Evolutionary conservation across 1,140 invertebrate genomes (phyloP).

Genomic region (Diabrotica virgifera): DNA sequence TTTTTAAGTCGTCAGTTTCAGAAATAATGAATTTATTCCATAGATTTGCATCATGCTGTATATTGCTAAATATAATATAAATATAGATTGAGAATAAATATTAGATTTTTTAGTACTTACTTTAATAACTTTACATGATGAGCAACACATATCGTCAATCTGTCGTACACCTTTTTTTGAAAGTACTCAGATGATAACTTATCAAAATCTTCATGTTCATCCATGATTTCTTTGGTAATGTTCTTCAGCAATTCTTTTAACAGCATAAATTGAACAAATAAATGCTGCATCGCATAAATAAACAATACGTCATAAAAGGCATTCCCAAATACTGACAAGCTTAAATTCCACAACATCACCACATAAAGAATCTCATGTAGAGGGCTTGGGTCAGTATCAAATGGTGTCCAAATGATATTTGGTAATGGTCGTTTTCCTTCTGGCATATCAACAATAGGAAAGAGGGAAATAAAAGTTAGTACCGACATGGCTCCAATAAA

Average conservation of each 20-base stretch:
- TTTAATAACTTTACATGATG: conserved; percentile 14
- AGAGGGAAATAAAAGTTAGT: conserved; percentile 7
- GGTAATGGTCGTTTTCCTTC: conserved; percentile 19
- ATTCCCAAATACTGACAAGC: conserved; percentile 13
- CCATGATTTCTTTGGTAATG: conserved; percentile 8
- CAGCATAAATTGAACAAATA: conserved; percentile 15
- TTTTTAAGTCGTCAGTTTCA: too few species aligned
- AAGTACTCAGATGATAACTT: conserved; percentile 17
- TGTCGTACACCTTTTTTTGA: conserved; percentile 1
- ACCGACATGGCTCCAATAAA: background rate
- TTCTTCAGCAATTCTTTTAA: conserved; percentile 19
- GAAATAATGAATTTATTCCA: too few species aligned
- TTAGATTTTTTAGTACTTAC: background rate
- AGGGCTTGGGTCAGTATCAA: conserved; percentile 14
- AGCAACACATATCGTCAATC: conserved; percentile 7
- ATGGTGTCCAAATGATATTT: conserved; percentile 7
- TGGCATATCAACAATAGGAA: conserved; percentile 10
- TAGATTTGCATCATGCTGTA: too few species aligned
- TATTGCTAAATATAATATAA: too few species aligned
- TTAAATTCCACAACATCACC: conserved; percentile 9
- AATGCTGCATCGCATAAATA: conserved; percentile 9
- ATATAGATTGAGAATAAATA: too few species aligned
- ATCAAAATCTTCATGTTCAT: background rate
- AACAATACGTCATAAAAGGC: conserved; percentile 13
- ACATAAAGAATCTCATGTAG: conserved; percentile 14